Evolutionary conservation across 2,797 vertebrate species (phyloP).

Genomic region (Paramormyrops hopkinsi): DNA sequence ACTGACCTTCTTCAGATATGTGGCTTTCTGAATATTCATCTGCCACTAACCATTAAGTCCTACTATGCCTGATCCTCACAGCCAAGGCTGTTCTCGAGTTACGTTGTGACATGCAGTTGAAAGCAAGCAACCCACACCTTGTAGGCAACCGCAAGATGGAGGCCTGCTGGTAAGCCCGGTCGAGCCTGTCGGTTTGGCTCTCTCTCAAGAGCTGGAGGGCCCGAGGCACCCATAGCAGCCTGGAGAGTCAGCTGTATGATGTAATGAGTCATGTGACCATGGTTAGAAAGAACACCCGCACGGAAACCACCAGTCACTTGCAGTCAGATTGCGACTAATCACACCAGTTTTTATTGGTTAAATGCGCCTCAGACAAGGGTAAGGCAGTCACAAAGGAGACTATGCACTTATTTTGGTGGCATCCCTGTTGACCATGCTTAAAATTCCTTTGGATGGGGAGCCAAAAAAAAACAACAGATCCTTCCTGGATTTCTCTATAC

Average conservation of each 20-base stretch:
- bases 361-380: not conserved
- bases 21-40: not conserved
- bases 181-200: not conserved
- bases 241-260: not conserved
- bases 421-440: not conserved
- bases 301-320: not conserved
- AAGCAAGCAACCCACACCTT: not conserved
- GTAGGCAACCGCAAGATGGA: not conserved
- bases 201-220: not conserved
- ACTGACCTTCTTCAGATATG: not conserved
- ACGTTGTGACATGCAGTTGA: not conserved
- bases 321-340: not conserved
- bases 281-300: not conserved
- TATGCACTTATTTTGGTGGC: not conserved
- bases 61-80: not conserved
- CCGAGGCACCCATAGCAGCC: not conserved
- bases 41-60: not conserved
- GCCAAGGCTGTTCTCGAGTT: not conserved
- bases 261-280: not conserved
- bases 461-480: not conserved
- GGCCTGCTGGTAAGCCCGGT: not conserved
- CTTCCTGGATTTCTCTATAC: slow-evolving; percentile 2
- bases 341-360: not conserved
- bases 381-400: not conserved
- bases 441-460: not conserved